These are phyloP conservation scores for Orchesella cincta DNA, from an alignment of 1,140 invertebrate species.

Conservation along the genomic window DNA sequence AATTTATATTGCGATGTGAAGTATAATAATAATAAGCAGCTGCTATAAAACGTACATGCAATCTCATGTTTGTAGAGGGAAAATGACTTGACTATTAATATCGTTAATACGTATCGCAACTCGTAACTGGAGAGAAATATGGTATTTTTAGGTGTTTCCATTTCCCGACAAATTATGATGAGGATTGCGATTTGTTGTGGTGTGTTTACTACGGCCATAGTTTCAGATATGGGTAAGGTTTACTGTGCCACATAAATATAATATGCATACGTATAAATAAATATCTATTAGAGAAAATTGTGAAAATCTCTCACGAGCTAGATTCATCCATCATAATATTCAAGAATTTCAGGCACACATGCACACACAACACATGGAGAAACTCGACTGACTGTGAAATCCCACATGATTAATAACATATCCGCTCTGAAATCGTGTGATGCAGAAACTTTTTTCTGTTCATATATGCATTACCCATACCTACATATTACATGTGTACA, in stretches of 20 bases:
- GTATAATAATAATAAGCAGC: no score
- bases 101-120: no score
- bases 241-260: neutral
- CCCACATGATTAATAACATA: conserved; percentile 21
- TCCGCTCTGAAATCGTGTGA: conserved; percentile 10
- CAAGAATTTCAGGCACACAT: neutral
- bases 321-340: conserved; percentile 21
- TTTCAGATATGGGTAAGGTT: no score
- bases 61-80: no score
- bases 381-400: conserved; percentile 6
- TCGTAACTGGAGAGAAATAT: no score
- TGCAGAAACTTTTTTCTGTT: neutral
- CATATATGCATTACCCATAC: neutral
- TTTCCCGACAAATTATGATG: no score
- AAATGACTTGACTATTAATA: no score
- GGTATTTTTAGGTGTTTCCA: no score
- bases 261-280: neutral
- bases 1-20: no score
- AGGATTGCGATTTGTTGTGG: no score
- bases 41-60: no score
- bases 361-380: conserved; percentile 1
- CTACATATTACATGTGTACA: neutral
- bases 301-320: conserved; percentile 14
- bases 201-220: no score
- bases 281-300: neutral